Evolutionary conservation across 2,797 vertebrate genomes (phyloP).

Genomic region (Pseudochirops cupreus): DNA sequence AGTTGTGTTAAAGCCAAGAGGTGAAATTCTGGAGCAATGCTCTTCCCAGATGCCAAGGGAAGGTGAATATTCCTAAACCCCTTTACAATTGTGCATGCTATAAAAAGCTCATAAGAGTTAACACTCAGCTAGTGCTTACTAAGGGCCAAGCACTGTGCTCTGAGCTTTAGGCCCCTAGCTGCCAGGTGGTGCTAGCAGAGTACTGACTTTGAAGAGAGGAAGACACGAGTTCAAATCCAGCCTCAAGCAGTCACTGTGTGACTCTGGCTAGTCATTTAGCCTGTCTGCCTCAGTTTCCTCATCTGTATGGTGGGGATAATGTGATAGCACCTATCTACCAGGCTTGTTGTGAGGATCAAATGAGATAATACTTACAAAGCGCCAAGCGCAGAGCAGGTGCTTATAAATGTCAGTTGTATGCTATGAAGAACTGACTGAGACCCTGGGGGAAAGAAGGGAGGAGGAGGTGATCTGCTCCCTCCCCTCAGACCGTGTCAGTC

Average conservation of each 20-base stretch:
- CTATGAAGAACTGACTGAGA: not conserved
- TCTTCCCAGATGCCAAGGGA: not conserved
- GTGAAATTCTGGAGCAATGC: constrained; percentile 30
- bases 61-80: not conserved
- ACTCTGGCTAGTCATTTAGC: no score
- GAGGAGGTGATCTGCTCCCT: no score
- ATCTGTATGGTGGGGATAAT: not conserved
- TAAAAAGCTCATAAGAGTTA: not conserved
- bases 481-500: no score
- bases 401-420: no score
- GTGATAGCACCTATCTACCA: not conserved
- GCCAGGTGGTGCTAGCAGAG: not conserved
- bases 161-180: not conserved
- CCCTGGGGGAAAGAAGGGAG: not conserved
- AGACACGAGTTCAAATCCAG: not conserved
- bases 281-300: not conserved
- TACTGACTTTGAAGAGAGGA: not conserved
- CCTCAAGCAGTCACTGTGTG: not conserved
- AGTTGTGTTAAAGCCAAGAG: constrained; percentile 53
- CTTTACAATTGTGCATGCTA: not conserved
- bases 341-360: no score
- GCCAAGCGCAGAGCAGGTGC: not conserved
- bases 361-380: no score
- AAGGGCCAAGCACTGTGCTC: not conserved
- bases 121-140: not conserved